Evolutionary conservation across 2,113 vertebrate genomes (phyloP).

Genomic region (Scortum barcoo): DNA sequence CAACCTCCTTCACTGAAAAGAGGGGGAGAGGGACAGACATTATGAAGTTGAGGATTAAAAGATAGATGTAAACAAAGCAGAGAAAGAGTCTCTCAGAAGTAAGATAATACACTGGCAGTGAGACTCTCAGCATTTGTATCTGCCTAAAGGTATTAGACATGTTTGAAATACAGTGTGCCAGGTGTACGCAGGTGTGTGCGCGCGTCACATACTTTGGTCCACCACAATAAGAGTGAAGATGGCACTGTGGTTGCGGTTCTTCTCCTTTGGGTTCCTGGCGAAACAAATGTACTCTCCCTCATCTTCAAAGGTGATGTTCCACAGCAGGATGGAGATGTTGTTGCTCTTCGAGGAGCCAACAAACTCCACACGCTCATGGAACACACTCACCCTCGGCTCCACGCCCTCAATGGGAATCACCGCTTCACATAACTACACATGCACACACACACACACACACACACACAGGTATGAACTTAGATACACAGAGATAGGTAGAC

Average conservation of each 20-base stretch:
- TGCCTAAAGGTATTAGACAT: not conserved
- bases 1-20: slow-evolving; percentile 89
- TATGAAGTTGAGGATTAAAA: not conserved
- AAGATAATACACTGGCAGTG: not conserved
- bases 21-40: slow-evolving; percentile 2
- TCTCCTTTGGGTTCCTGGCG: slow-evolving; percentile 92
- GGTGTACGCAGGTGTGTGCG: not conserved
- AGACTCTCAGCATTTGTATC: not conserved
- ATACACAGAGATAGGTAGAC: slow-evolving; percentile 7
- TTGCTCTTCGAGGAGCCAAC: slow-evolving; percentile 87
- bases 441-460: slow-evolving; percentile 39
- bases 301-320: slow-evolving; percentile 90
- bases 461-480: not conserved
- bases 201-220: slow-evolving; percentile 87
- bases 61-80: not conserved
- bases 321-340: slow-evolving; percentile 92
- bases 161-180: not conserved
- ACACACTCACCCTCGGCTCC: slow-evolving; percentile 73
- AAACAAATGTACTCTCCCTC: slow-evolving; percentile 91
- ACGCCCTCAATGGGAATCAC: slow-evolving; percentile 80
- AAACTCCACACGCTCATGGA: slow-evolving; percentile 86
- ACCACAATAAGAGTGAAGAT: slow-evolving; percentile 89
- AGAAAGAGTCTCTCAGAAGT: not conserved
- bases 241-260: slow-evolving; percentile 86
- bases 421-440: slow-evolving; percentile 83